Evolutionary conservation across 2,113 vertebrate genomes (phyloP).

Genomic region (Leptocoma aspasia): DNA sequence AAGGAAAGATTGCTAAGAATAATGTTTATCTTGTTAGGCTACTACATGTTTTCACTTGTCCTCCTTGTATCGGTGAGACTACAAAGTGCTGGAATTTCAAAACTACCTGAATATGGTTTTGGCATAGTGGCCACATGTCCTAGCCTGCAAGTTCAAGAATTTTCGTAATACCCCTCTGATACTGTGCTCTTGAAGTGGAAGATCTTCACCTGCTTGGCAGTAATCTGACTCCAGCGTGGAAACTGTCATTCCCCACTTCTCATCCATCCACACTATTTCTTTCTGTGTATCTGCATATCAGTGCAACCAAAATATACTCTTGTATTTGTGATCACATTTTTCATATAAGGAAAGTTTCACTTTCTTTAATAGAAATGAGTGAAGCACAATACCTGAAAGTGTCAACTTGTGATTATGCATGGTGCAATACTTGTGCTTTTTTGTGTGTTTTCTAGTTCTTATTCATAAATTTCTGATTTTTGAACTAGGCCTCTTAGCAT

Average conservation of each 20-base stretch:
- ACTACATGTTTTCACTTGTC: not conserved
- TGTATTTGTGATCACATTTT: not conserved
- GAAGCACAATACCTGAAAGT: not conserved
- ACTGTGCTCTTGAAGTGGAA: not conserved
- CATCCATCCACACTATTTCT: not conserved
- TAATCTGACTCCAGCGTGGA: not conserved
- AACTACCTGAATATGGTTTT: not conserved
- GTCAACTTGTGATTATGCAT: not conserved
- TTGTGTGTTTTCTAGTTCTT: not conserved
- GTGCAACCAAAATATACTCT: not conserved
- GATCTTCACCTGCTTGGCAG: not conserved
- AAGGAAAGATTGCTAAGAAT: not conserved
- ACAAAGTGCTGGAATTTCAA: not conserved
- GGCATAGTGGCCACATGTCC: not conserved
- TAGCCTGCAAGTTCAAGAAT: not conserved
- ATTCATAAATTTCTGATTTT: constrained; percentile 38
- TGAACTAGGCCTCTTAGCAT: not conserved
- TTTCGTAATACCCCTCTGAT: not conserved
- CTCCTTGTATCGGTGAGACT: fast-evolving
- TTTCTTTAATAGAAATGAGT: not conserved
- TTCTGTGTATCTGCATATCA: not conserved
- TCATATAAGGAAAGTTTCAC: not conserved
- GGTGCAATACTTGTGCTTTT: not conserved
- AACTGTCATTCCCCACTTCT: not conserved
- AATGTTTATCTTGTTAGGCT: not conserved